Conservation (phyloP, 2,113 vertebrate species). For the Atractosteus spatula region DNA sequence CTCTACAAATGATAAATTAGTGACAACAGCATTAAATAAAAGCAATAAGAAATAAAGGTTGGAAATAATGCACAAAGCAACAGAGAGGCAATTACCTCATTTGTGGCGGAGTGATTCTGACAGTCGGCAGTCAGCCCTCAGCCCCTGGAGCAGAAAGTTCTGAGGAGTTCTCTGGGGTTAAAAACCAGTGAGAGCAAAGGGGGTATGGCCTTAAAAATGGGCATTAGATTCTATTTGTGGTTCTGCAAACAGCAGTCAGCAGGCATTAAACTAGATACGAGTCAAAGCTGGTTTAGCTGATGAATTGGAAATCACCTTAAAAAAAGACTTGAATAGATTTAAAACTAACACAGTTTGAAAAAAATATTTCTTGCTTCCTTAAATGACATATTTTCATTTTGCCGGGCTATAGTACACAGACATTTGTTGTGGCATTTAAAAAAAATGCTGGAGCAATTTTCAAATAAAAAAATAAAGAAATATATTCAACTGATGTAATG, state of each 20-base stretch:
- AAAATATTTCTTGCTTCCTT: constrained; percentile 12
- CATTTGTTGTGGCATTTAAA: constrained; percentile 43
- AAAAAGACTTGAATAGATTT: constrained; percentile 34
- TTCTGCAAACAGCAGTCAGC: constrained; percentile 34
- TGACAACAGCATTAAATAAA: not conserved
- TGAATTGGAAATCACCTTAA: constrained; percentile 47
- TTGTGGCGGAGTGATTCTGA: constrained; percentile 46
- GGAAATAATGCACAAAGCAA: constrained; percentile 37
- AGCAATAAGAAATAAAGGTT: not conserved
- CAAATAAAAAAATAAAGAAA: too few species aligned
- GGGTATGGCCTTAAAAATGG: constrained; percentile 35
- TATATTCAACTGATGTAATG: too few species aligned
- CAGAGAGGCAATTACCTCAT: constrained; percentile 62
- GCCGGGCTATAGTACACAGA: constrained; percentile 54
- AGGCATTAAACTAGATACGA: constrained; percentile 29
- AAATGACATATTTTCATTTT: constrained; percentile 42
- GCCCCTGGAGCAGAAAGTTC: constrained; percentile 31
- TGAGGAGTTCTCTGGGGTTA: constrained; percentile 43
- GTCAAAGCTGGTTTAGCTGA: constrained; percentile 43
- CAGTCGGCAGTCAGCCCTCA: constrained; percentile 18
- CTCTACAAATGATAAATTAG: too few species aligned
- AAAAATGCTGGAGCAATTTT: constrained; percentile 35
- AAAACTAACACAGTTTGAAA: too few species aligned
- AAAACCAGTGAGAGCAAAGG: constrained; percentile 8
- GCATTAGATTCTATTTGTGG: not conserved